These are phyloP conservation scores for Papilio glaucus DNA, from an alignment of 1,140 invertebrate species.

Conservation along the genomic window DNA sequence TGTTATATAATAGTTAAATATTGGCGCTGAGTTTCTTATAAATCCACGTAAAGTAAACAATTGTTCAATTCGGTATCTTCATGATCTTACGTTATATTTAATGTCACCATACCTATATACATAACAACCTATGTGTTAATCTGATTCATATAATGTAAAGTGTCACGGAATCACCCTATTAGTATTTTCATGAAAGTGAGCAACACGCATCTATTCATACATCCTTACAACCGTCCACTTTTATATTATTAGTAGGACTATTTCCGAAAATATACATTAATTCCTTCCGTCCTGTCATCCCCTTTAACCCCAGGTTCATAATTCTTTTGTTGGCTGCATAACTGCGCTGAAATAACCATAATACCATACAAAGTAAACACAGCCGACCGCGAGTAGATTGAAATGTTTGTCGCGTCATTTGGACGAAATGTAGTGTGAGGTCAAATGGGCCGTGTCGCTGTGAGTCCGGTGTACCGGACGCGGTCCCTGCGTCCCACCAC, in stretches of 20 bases:
- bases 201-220: too few species aligned
- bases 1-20: background rate
- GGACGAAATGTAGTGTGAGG: conserved; percentile 58
- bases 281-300: background rate
- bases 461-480: conserved; percentile 40
- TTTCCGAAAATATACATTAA: background rate
- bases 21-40: too few species aligned
- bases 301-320: background rate
- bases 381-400: conserved; percentile 53
- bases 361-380: conserved; percentile 49
- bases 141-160: too few species aligned
- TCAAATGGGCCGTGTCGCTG: conserved; percentile 51
- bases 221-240: too few species aligned
- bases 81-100: too few species aligned
- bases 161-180: too few species aligned
- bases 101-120: too few species aligned
- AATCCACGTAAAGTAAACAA: too few species aligned
- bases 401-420: conserved; percentile 62
- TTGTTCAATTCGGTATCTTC: too few species aligned
- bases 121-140: too few species aligned
- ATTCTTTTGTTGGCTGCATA: conserved; percentile 36
- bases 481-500: conserved; percentile 6
- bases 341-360: conserved; percentile 34
- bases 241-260: background rate
- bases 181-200: too few species aligned